A percentile compares a stretch with the other conserved stretches of the same genome.
Conservation (phyloP, 2,113 vertebrate genomes). For the Heptranchias perlo region DNA sequence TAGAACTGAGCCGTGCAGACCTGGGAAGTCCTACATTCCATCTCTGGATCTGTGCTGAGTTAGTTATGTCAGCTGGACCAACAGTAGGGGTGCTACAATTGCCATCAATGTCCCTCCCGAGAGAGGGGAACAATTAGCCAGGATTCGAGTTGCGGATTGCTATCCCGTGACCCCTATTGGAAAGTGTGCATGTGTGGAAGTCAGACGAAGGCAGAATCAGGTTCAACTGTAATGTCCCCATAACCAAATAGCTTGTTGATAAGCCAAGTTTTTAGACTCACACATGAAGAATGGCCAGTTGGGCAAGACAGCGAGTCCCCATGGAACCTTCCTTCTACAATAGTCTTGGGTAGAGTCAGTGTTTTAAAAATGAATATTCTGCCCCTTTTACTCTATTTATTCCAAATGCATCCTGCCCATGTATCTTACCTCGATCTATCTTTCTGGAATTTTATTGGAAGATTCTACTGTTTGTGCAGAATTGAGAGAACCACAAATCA, state of each 20-base stretch:
- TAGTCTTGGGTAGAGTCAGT: background rate
- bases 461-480: background rate
- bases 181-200: background rate
- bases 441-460: background rate
- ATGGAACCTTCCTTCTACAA: background rate
- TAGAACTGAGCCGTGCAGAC: background rate
- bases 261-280: background rate
- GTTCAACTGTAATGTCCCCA: background rate
- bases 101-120: background rate
- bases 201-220: too few relatives aligned
- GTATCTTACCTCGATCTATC: background rate
- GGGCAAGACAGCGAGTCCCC: background rate
- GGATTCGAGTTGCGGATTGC: background rate
- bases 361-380: background rate
- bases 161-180: background rate
- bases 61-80: background rate
- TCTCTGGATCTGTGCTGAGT: background rate
- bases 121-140: background rate
- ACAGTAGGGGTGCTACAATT: background rate
- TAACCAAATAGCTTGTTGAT: background rate
- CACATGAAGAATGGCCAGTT: background rate
- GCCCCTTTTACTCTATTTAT: background rate
- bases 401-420: background rate
- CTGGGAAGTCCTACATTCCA: background rate
- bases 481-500: background rate